Evolutionary conservation across 2,113 vertebrate genomes (phyloP).

Genomic region (Glaucomys volans): DNA sequence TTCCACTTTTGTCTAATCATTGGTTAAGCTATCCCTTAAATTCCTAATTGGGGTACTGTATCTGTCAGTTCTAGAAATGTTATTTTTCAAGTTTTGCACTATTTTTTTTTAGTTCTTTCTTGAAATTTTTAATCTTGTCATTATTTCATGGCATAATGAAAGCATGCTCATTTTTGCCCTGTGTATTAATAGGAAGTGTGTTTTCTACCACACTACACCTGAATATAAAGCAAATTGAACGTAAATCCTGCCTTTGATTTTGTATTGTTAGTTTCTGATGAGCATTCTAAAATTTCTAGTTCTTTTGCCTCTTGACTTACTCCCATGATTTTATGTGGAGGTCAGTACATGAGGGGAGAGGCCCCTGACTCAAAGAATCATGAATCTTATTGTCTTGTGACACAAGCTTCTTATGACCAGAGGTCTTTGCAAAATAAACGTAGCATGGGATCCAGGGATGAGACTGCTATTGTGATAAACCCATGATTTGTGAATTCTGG

Average conservation of each 20-base stretch:
- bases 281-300: neutral
- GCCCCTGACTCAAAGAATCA: neutral
- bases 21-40: neutral
- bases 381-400: neutral
- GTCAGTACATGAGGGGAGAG: neutral
- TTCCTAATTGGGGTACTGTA: slow-evolving; percentile 4
- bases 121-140: neutral
- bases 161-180: neutral
- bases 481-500: neutral
- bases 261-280: neutral
- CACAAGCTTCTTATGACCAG: neutral
- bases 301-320: neutral
- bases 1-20: neutral
- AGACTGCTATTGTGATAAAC: neutral
- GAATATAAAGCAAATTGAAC: neutral
- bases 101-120: neutral
- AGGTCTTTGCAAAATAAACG: neutral
- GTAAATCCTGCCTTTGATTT: neutral
- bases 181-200: no score
- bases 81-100: neutral
- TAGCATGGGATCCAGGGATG: neutral
- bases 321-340: neutral
- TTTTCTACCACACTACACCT: neutral
- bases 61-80: neutral
- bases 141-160: neutral